phyloP scores from a whole-genome alignment of 2,113 vertebrate species.

The Pedetes capensis region DNA sequence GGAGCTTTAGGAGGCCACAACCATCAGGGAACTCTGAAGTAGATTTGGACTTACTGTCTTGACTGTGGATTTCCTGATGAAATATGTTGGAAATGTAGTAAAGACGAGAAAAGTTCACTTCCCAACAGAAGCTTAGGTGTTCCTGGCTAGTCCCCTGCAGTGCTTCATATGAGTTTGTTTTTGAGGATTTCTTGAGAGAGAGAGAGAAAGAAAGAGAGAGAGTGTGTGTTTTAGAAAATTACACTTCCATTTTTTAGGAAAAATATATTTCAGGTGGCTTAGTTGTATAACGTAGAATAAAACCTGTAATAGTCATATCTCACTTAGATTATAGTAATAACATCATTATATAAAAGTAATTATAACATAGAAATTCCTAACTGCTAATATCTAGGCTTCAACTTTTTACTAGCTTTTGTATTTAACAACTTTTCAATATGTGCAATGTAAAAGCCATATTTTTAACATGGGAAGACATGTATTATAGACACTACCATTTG shows the following conservation, averaged over 20 bases:
- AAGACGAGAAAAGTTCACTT: neutral
- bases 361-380: constrained; percentile 1
- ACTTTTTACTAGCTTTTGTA: constrained; percentile 40
- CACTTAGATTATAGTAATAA: constrained; percentile 6
- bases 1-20: neutral
- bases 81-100: neutral
- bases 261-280: neutral
- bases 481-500: neutral
- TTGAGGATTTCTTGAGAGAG: neutral
- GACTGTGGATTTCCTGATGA: neutral
- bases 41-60: neutral
- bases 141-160: neutral
- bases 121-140: neutral
- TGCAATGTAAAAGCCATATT: neutral
- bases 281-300: constrained; percentile 12
- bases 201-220: too few relatives aligned
- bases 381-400: neutral
- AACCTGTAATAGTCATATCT: neutral
- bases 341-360: neutral
- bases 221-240: constrained; percentile 13
- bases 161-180: neutral
- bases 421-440: neutral
- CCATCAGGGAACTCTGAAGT: too few relatives aligned
- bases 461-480: neutral
- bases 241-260: neutral